Evolutionary conservation across 2,888 invertebrate genomes (phyloP), one percentile per base, ranked within the genome.

Genomic region (Thymelicus acteon): DNA sequence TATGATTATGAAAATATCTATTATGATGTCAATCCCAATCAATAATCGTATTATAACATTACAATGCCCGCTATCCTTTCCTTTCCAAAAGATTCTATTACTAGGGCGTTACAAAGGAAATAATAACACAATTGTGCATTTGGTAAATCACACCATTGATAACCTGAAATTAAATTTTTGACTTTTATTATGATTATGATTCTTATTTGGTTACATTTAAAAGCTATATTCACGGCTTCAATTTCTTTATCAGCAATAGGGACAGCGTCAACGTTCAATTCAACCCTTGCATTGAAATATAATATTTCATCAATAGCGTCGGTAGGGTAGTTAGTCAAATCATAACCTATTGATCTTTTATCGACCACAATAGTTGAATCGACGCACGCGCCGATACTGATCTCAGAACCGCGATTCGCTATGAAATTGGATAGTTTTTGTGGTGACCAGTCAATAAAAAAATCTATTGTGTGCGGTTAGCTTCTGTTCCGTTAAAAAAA

Each of bases 261-360:
- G 49, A n/a, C 6, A 39, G 13, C 6, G 15, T 6, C 19, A 37
- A 44, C 52, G 61, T 49, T 54, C 6, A 72, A 73, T 73, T 72
- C 75, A 84, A 86, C 91, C 91, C 90, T 88, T 83, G 72, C 63
- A 67, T 75, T 71, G 79, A 81, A 89, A 92, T 92, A 92, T 91
- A 85, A 88, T 86, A 89, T 92, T 92, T 86, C 87, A 86, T 84
- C 84, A 78, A 86, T 80, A 73, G 67, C 6, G 67, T 66, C 31
- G 70, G 71, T 71, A 72, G 75, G 77, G 76, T 74, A 66, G 62
- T 69, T 47, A 69, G 64, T 70, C 69, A 76, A 73, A 74, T 75
- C 70, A 75, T 76, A 75, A 75, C 64, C 71, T 54, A 62, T 69
- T 69, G 69, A 69, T 69, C 63, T 58, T 69, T 63, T 63, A 63